Percentiles rank a stretch among this genome's conserved stretches.
phyloP scores from a whole-genome alignment of 2,113 vertebrate species.

The Corvus cornix region DNA sequence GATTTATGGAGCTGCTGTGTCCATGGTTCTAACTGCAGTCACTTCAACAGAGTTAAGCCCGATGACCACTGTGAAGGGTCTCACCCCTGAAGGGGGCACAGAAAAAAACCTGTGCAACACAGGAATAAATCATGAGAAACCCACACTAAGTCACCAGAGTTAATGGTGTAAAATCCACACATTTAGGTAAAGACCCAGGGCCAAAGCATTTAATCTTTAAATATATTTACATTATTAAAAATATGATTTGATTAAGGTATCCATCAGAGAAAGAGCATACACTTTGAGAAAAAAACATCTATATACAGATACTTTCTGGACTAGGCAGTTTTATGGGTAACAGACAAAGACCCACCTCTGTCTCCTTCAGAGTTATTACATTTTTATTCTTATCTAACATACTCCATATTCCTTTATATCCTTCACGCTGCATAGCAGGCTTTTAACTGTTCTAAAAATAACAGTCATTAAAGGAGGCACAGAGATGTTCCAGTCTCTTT shows the following conservation, averaged over 20 bases:
- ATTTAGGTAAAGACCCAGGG: not conserved
- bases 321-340: not conserved
- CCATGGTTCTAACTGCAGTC: not conserved
- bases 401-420: not conserved
- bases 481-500: conserved; percentile 28
- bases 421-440: conserved; percentile 16
- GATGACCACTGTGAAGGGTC: not conserved
- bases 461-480: conserved; percentile 7
- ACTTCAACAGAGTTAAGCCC: not conserved
- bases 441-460: conserved; percentile 65
- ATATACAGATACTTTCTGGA: not conserved
- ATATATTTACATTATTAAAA: not conserved
- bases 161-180: not conserved
- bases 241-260: not conserved
- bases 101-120: not conserved
- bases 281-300: not conserved
- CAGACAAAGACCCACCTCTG: not conserved
- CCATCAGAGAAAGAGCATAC: not conserved
- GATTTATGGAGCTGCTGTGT: not conserved
- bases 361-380: not conserved
- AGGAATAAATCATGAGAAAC: not conserved
- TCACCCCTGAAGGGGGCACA: not conserved
- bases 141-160: not conserved
- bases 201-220: not conserved
- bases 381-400: conserved; percentile 31